A percentile compares a stretch with the other conserved stretches of the same genome.
phyloP scores from a whole-genome alignment of 1,140 invertebrate genomes.

The Drosophila equinoxialis region DNA sequence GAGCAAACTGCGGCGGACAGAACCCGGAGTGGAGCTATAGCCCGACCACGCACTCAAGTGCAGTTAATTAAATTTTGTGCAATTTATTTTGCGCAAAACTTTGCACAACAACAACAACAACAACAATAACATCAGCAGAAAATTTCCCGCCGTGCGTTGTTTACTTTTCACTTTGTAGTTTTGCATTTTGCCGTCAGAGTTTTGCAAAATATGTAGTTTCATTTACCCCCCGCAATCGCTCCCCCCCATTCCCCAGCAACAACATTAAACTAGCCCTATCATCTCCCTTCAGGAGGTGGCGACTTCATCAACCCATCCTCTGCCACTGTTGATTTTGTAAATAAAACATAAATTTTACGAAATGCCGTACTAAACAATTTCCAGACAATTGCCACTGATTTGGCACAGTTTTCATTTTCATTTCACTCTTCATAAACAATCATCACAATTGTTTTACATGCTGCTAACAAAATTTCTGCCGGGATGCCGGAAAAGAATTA shows the following conservation, averaged over 20 bases:
- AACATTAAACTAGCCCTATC: not conserved
- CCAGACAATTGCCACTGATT: conserved; percentile 55
- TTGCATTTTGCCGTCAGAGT: conserved; percentile 69
- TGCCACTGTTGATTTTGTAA: conserved; percentile 56
- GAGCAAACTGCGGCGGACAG: conserved; percentile 56
- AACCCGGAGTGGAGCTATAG: not conserved
- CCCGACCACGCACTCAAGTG: conserved; percentile 70
- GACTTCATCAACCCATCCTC: not conserved
- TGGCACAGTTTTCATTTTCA: conserved; percentile 57
- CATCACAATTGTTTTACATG: not conserved
- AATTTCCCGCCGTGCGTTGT: conserved; percentile 53
- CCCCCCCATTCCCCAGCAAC: not conserved
- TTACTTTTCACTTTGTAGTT: conserved; percentile 78
- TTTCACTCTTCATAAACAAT: conserved; percentile 25
- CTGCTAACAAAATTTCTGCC: not conserved
- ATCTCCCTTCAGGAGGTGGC: not conserved
- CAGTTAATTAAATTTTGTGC: conserved; percentile 80
- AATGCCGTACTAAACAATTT: conserved; percentile 42
- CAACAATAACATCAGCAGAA: conserved; percentile 27
- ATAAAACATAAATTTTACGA: conserved; percentile 42
- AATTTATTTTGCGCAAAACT: conserved; percentile 78
- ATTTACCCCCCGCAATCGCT: conserved; percentile 12
- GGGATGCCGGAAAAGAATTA: not conserved
- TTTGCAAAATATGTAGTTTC: conserved; percentile 56
- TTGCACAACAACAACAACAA: conserved; percentile 58